These are phyloP conservation scores for Pachycephus smyrnensis DNA, from an alignment of 2,888 invertebrate genomes.

Conservation along the genomic window DNA sequence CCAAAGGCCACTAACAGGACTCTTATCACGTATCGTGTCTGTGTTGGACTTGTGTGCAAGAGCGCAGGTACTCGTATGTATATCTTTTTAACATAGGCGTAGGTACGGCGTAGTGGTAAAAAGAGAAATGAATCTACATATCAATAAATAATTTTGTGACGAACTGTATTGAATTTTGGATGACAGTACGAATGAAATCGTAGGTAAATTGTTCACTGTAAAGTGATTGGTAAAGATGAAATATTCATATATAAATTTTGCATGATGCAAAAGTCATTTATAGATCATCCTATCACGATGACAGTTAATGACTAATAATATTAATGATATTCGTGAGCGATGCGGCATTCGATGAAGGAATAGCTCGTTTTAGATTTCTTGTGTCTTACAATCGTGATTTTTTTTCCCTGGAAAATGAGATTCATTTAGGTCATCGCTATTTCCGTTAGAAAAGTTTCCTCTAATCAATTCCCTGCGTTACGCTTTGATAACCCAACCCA, in stretches of 20 bases:
- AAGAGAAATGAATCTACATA: neutral
- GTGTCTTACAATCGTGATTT: neutral
- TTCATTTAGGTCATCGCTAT: neutral
- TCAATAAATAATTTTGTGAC: neutral
- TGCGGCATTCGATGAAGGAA: neutral
- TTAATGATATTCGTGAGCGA: neutral
- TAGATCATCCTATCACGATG: neutral
- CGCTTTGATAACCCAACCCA: neutral
- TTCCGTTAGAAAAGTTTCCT: neutral
- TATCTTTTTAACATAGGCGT: conserved; percentile 1
- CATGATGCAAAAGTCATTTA: neutral
- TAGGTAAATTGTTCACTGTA: too few relatives aligned
- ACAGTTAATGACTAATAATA: neutral
- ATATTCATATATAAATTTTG: neutral
- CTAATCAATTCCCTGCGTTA: neutral
- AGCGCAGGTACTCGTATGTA: neutral
- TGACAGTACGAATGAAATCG: too few relatives aligned
- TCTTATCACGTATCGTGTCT: conserved; percentile 33
- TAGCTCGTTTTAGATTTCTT: neutral
- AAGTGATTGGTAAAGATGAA: neutral
- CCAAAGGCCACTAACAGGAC: conserved; percentile 49
- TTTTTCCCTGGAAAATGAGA: neutral
- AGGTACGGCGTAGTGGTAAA: neutral
- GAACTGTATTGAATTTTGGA: neutral
- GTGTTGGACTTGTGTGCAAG: neutral